Evolutionary conservation across 2,888 invertebrate species (phyloP).

Genomic region (Agrotis clavis): DNA sequence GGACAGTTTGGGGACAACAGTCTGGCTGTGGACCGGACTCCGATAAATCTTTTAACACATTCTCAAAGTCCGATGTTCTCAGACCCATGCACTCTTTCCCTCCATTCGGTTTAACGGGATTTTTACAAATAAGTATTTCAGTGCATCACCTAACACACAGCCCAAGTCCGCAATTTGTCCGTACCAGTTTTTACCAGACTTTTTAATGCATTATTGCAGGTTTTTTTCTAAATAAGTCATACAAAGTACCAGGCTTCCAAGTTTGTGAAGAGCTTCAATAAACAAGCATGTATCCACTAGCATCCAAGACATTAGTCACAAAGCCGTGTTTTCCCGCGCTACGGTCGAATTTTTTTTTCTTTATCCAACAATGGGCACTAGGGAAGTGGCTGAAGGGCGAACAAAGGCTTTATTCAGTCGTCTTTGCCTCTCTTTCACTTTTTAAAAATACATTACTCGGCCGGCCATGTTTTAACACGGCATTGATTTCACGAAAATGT

Average conservation of each 20-base stretch:
- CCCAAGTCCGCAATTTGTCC: no score
- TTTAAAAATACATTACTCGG: slow-evolving; percentile 54
- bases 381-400: slow-evolving; percentile 65
- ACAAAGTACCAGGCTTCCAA: slow-evolving; percentile 44
- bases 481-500: slow-evolving; percentile 51
- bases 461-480: slow-evolving; percentile 41
- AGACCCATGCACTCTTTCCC: no score
- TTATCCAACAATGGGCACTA: slow-evolving; percentile 64
- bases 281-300: slow-evolving; percentile 37
- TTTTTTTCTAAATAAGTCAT: slow-evolving; percentile 12
- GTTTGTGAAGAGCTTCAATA: slow-evolving; percentile 27
- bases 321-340: slow-evolving; percentile 50
- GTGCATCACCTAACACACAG: no score
- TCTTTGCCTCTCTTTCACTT: slow-evolving; percentile 53
- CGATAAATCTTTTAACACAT: no score
- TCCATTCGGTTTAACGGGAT: no score
- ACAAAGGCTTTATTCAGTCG: slow-evolving; percentile 68
- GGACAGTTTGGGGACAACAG: no score
- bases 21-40: no score
- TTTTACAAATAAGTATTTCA: no score
- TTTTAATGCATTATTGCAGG: no score
- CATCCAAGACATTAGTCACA: slow-evolving; percentile 53
- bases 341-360: slow-evolving; percentile 54
- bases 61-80: no score
- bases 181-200: no score